phyloP scores from a whole-genome alignment of 1,140 invertebrate genomes.

The Bombyx mandarina region DNA sequence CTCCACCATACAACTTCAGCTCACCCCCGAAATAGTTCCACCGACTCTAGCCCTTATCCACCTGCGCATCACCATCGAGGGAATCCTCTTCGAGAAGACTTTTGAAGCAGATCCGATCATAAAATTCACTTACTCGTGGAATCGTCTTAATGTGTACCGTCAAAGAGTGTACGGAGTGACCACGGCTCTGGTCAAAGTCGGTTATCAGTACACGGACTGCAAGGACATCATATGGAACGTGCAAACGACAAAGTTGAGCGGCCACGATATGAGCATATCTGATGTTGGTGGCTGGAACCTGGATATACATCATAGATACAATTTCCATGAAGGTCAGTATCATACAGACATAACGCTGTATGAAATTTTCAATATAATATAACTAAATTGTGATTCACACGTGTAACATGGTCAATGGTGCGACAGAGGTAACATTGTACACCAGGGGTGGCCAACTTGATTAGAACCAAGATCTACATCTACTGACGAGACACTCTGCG shows the following conservation, averaged over 20 bases:
- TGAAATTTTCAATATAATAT: too few species aligned
- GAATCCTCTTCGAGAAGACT: slow-evolving; percentile 91
- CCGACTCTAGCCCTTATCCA: slow-evolving; percentile 87
- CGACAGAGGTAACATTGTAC: too few species aligned
- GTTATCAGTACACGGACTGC: slow-evolving; percentile 95
- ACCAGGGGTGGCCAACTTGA: too few species aligned
- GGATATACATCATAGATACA: slow-evolving; percentile 97
- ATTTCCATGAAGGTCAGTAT: slow-evolving; percentile 93
- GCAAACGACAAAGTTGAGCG: slow-evolving; percentile 93
- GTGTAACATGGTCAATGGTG: too few species aligned
- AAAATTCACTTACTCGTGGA: slow-evolving; percentile 97
- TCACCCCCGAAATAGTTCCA: slow-evolving; percentile 90
- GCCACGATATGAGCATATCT: slow-evolving; percentile 96
- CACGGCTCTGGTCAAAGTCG: slow-evolving; percentile 93
- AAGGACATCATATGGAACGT: slow-evolving; percentile 96
- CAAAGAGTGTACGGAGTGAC: slow-evolving; percentile 94
- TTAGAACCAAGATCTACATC: too few species aligned
- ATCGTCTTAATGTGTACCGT: slow-evolving; percentile 94
- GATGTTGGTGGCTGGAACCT: slow-evolving; percentile 97
- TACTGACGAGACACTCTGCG: too few species aligned
- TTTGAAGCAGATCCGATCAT: slow-evolving; percentile 97
- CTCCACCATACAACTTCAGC: slow-evolving; percentile 93
- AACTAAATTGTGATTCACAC: too few species aligned
- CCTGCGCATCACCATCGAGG: slow-evolving; percentile 93
- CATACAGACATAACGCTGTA: too few species aligned